These are phyloP conservation scores for Neodiprion pinetum DNA, from an alignment of 1,140 invertebrate genomes.

Conservation along the genomic window DNA sequence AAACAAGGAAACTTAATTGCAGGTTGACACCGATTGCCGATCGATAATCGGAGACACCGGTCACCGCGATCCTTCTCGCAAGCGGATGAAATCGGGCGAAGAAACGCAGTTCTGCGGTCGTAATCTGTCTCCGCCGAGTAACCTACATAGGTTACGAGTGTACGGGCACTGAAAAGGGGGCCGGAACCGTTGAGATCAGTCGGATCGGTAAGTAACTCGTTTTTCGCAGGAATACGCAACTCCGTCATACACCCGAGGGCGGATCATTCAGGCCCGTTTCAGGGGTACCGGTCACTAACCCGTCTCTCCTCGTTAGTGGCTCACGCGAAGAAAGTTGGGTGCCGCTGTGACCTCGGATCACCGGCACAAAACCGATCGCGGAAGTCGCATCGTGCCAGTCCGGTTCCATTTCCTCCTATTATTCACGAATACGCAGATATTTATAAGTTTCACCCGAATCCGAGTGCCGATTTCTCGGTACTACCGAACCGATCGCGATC, in stretches of 20 bases:
- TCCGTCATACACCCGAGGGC: too few species aligned
- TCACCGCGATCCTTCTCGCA: not conserved
- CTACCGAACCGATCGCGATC: not conserved
- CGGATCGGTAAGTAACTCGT: too few species aligned
- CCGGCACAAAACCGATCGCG: too few species aligned
- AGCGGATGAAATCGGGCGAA: not conserved
- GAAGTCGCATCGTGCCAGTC: not conserved
- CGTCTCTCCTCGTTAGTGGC: not conserved
- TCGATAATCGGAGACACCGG: not conserved
- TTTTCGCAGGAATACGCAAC: too few species aligned
- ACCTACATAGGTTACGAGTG: not conserved
- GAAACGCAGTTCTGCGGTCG: not conserved
- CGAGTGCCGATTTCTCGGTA: not conserved
- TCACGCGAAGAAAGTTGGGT: not conserved
- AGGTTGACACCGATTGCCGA: not conserved
- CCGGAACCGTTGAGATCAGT: not conserved
- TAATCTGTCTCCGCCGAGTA: not conserved
- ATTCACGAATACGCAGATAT: not conserved
- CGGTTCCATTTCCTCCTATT: not conserved
- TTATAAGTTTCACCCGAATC: not conserved
- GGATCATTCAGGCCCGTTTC: too few species aligned
- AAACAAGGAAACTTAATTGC: too few species aligned
- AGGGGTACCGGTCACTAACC: not conserved
- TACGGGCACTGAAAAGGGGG: not conserved
- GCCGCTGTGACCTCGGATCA: not conserved